Percentiles rank a stretch among this genome's conserved stretches.
Conservation (phyloP, 2,113 vertebrate genomes). For the Capreolus pygargus region DNA sequence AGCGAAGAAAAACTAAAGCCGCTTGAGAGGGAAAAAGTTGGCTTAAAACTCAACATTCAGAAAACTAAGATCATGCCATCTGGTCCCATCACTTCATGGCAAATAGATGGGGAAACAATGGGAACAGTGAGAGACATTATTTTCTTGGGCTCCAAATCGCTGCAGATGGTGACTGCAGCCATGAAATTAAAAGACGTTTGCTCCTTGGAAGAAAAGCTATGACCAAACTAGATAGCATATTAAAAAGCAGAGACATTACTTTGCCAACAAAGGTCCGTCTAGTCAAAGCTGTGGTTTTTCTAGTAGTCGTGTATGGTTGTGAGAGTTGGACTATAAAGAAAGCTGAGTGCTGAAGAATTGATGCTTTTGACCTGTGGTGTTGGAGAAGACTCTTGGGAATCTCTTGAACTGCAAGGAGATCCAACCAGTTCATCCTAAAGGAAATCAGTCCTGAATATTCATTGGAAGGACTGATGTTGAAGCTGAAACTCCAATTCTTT, state of each 20-base stretch:
- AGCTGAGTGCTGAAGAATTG: neutral
- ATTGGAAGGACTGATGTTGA: neutral
- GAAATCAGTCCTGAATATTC: neutral
- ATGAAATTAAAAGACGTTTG: neutral
- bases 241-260: neutral
- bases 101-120: neutral
- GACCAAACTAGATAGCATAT: neutral
- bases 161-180: neutral
- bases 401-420: neutral
- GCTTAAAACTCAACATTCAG: neutral
- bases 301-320: neutral
- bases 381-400: neutral
- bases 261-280: neutral
- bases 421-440: neutral
- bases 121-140: neutral
- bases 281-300: neutral
- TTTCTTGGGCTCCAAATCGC: neutral
- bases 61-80: neutral
- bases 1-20: neutral
- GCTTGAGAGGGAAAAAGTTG: neutral
- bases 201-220: neutral
- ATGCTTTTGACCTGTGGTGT: neutral
- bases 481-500: neutral
- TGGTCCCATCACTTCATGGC: neutral
- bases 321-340: neutral